Conservation (phyloP, 2,113 vertebrate genomes). For the Mesitornis unicolor region DNA sequence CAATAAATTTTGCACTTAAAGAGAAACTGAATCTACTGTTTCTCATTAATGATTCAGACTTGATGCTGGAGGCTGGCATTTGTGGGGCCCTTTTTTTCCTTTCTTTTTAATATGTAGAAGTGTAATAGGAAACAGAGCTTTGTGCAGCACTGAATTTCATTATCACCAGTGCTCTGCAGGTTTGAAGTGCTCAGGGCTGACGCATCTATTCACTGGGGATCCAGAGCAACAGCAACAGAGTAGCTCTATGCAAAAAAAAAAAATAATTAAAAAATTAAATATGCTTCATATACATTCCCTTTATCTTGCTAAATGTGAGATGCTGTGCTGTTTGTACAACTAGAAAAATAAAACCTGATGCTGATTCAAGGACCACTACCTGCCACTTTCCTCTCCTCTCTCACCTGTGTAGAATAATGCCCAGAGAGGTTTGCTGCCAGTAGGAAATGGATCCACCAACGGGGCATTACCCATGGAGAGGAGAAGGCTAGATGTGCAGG, state of each 20-base stretch:
- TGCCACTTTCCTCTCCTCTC: not conserved
- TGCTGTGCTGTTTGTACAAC: not conserved
- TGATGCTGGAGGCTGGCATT: not conserved
- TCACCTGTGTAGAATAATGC: not conserved
- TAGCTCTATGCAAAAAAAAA: not conserved
- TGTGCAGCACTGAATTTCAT: not conserved
- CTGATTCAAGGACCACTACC: not conserved
- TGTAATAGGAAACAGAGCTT: not conserved
- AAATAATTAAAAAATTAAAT: too few relatives aligned
- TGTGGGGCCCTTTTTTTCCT: not conserved
- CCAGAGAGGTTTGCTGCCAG: not conserved
- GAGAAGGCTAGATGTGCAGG: not conserved
- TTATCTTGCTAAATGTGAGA: not conserved
- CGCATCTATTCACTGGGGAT: not conserved
- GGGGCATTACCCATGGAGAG: fast-evolving
- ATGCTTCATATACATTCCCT: not conserved
- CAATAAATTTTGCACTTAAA: not conserved
- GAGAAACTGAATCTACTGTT: not conserved
- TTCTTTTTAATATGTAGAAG: not conserved
- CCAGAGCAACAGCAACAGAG: not conserved
- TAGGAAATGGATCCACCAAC: not conserved
- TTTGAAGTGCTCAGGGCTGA: not conserved
- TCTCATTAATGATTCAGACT: not conserved
- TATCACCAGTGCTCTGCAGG: not conserved
- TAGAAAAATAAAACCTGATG: not conserved